These are phyloP conservation scores for Strigamia transsilvanica DNA, from an alignment of 2,888 invertebrate species.

Conservation along the genomic window DNA sequence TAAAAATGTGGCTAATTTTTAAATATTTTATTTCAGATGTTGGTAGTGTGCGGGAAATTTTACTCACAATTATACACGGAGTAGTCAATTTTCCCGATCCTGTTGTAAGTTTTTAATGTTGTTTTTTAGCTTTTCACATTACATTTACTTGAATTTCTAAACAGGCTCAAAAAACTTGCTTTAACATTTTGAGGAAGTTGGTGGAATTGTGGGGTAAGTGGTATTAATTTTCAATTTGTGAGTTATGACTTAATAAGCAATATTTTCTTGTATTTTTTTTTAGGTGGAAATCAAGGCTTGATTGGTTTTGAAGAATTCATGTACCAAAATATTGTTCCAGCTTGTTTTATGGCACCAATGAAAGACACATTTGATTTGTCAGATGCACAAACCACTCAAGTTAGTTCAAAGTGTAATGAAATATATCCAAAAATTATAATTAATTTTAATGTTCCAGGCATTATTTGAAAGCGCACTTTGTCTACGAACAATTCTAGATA, in stretches of 20 bases:
- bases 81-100: constrained; percentile 68
- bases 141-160: constrained; percentile 49
- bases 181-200: constrained; percentile 65
- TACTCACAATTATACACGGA: constrained; percentile 67
- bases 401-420: constrained; percentile 54
- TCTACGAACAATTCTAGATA: constrained; percentile 61
- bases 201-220: constrained; percentile 66
- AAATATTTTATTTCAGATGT: constrained; percentile 60
- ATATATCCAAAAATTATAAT: background rate
- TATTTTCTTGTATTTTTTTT: constrained; percentile 42
- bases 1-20: background rate
- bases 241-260: background rate
- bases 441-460: constrained; percentile 59
- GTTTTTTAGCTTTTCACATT: constrained; percentile 53
- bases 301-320: constrained; percentile 67
- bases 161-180: constrained; percentile 68
- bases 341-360: constrained; percentile 68
- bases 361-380: constrained; percentile 67
- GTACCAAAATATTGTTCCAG: constrained; percentile 67
- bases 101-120: constrained; percentile 60
- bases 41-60: constrained; percentile 62
- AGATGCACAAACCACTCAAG: constrained; percentile 67
- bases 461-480: constrained; percentile 62
- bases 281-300: constrained; percentile 64
- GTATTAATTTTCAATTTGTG: background rate